Base-by-base conservation (phyloP, 1,140 invertebrate species). In the Drosophila neocordata region DNA sequence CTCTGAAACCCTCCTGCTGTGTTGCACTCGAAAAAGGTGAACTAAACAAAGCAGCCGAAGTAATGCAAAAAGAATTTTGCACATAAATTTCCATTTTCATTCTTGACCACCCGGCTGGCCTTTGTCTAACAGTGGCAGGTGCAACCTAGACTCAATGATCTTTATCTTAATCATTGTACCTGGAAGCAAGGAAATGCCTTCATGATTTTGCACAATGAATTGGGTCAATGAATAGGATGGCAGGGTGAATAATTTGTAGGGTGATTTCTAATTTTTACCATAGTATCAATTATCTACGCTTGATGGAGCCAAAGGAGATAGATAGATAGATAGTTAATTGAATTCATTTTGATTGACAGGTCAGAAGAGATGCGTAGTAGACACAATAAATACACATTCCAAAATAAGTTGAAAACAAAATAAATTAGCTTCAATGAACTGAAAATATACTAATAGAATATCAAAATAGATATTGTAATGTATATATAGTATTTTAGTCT, bases 151-250 rank as follows among this genome's bases (percentile, higher is more conserved):
- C 38, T 60, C 69, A 68, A 68, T 80, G 81, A 84, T 84, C 66
- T 74, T 31, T 83, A 78, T 72, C 71, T 53, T n/a, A 52, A 62
- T 53, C 22, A 22, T 13, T 48, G 34, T 52, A 20, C 8, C 22
- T 58, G 22, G 18, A 59, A 15, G 13, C 8, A 58, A n/a, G 22
- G 51, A 72, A 20, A 77, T 77, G 61, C 66, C 66, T 80, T 38
- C 22, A 48, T 81, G 81, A 74, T 67, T 84, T 84, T 69, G 69
- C 73, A 84, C 81, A 84, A 84, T 87, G 73, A 68, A 65, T 31
- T 6, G 4, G 6, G 27, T 31, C 75, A 78, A 62, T 75, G 58
- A 61, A 20, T 20, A 22, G 22, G 6, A 72, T 20, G n/a, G 1
- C 64, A 41, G 41, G 12, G 4, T 6, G 27, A 15, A 34, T 1